phyloP scores from a whole-genome alignment of 2,113 vertebrate genomes.

The Corvus hawaiiensis region DNA sequence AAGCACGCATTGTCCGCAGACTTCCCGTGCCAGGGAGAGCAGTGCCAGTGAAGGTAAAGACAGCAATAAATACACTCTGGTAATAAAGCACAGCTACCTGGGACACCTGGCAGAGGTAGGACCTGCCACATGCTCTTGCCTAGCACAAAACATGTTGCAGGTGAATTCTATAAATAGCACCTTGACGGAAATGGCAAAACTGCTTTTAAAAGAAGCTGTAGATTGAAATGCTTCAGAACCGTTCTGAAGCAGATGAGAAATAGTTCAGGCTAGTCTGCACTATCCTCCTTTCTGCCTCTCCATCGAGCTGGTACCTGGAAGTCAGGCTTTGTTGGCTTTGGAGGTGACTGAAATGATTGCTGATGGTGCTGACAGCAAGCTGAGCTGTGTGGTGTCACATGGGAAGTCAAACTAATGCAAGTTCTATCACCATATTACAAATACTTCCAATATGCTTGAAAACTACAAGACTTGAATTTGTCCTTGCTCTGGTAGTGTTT shows the following conservation, averaged over 20 bases:
- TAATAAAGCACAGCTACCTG: slow-evolving; percentile 64
- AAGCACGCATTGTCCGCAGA: not conserved
- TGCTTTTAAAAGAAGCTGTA: not conserved
- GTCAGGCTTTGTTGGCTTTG: not conserved
- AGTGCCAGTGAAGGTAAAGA: not conserved
- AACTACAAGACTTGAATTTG: not conserved
- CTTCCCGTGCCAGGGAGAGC: not conserved
- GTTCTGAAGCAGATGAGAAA: not conserved
- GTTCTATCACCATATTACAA: not conserved
- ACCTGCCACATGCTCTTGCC: not conserved
- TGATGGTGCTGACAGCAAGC: not conserved
- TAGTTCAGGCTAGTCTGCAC: not conserved
- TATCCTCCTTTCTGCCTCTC: not conserved
- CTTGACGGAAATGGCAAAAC: not conserved
- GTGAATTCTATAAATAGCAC: not conserved
- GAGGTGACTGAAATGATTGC: not conserved
- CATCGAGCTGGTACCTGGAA: not conserved
- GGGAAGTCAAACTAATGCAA: not conserved
- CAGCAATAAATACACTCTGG: slow-evolving; percentile 57
- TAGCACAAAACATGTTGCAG: not conserved
- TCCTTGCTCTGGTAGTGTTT: not conserved
- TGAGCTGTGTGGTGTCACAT: not conserved
- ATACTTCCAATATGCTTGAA: not conserved
- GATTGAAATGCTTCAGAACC: not conserved
- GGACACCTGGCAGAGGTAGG: slow-evolving; percentile 1